These are phyloP conservation scores for Naja naja DNA, from an alignment of 2,113 vertebrate genomes.

Conservation along the genomic window DNA sequence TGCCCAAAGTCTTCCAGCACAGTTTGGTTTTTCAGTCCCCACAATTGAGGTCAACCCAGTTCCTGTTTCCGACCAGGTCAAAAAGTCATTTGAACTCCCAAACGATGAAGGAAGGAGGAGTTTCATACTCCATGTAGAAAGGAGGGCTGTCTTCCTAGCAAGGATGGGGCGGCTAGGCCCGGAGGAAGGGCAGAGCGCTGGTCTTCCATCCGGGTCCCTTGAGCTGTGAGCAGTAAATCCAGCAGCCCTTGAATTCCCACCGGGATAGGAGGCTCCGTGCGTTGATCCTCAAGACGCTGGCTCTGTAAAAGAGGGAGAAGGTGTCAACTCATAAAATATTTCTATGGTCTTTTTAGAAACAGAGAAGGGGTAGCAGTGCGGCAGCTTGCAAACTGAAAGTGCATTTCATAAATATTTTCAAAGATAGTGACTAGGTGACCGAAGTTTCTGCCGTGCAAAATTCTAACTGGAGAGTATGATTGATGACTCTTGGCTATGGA, in stretches of 20 bases:
- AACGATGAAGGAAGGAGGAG: not conserved
- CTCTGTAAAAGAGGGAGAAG: conserved; percentile 59
- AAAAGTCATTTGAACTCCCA: not conserved
- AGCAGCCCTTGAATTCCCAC: conserved; percentile 82
- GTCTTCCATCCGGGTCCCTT: conserved; percentile 81
- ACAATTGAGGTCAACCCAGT: no score
- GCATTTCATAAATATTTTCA: no score
- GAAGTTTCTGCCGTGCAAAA: no score
- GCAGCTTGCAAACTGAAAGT: no score
- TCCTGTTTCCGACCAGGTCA: not conserved
- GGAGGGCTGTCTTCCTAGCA: not conserved
- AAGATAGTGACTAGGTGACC: no score
- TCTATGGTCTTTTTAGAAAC: no score
- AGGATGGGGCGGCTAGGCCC: conserved; percentile 35
- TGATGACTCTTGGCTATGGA: no score
- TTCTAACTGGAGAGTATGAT: no score
- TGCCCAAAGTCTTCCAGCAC: not conserved
- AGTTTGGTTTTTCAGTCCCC: not conserved
- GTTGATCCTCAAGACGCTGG: conserved; percentile 80
- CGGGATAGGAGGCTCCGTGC: conserved; percentile 74
- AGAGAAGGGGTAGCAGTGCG: no score
- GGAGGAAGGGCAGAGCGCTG: conserved; percentile 76
- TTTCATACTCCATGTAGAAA: not conserved
- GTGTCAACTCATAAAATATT: not conserved
- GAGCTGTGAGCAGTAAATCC: conserved; percentile 78